Evolutionary conservation across 2,113 vertebrate species (phyloP), one percentile per base, ranked within the genome.

Genomic region (Gallinago media): DNA sequence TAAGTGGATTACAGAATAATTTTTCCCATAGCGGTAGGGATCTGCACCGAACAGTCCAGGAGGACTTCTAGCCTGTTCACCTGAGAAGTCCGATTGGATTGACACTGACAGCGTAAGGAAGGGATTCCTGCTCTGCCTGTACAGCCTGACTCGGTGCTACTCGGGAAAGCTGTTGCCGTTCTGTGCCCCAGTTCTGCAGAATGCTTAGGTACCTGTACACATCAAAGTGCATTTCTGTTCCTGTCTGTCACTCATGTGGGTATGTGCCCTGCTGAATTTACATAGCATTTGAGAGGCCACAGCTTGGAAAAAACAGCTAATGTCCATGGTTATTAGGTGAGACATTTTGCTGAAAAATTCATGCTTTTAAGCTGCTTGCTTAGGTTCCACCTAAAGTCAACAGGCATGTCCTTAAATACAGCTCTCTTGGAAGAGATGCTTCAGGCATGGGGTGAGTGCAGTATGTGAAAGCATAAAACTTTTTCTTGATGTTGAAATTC

Each of bases 121-220:
- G 68, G 88, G 79, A 74, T 95, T 96, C 86, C 83, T 47, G 12
- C 56, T 84, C 76, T 75, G 84, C 23, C 80, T 86, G 42, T 74
- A 11, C 0, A 0, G 3, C 81, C 55, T 94, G 89, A 93, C 86
- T 96, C 86, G 55, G 83, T 95, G 83, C 86, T 91, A 31, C 70
- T 92, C 70, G 38, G 19, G 80, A 91, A 92, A 85, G 77, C 89
- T 95, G 85, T 44, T 95, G 81, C 91, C 81, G 25, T 75, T 88
- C 63, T 40, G 34, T 65, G 92, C 84, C 92, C 94, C 65, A 88
- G 59, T 94, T 96, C 86, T 81, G 83, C 61, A 21, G 47, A 92
- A 66, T 42, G 68, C 65, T 84, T 47, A 74, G 77, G 59, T 67
- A 36, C 34, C 1, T 8, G 65, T 77, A 20, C 70, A 20, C 94